Evolutionary conservation across 2,797 vertebrate genomes (phyloP), one percentile per base, ranked within the genome.

Genomic region (Platalea minor): DNA sequence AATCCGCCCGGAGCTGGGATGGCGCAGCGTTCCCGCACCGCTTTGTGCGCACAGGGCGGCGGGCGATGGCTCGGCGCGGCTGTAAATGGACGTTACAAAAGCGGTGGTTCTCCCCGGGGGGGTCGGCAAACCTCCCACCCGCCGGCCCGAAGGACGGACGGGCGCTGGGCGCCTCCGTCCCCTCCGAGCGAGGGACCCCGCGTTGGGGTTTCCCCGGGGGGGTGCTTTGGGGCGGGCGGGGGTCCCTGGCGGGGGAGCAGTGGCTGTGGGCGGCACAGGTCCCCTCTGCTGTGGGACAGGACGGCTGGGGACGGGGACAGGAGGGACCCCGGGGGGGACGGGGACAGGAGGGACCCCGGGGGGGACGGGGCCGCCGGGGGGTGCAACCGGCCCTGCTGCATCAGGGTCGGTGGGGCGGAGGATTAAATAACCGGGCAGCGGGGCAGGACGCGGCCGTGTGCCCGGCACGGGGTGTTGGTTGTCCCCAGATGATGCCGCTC

Each of bases 11-110:
- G 20, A 63, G 28, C 26, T 20, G 41, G 21, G 41, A 20, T 1
- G 13, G 50, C 1, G 2, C 31, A 5, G 1, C 4, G 5, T 53
- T 78, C 60, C 76, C 23, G 48, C 31, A 17, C 37, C 16, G 1
- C 48, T 21, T 37, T 7, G 2, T 10, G 18, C 5, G 5, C 5
- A 3, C n/a, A 7, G n/a, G 48, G 33, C 21, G 1, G 7, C 1
- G 16, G 56, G 43, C 8, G 7, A 26, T 18, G 56, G 56, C 31
- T 78, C 48, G 2, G 1, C 2, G 4, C 28, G 17, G 39, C 41
- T 8, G 1, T 18, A 16, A 84, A 28, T 2, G 28, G 41, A 23
- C 0, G 4, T 15, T 65, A 48, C 48, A 48, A 28, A 64, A 13
- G 29, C 17, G 8, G 9, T 11, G 17, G 26, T 26, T 63, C 28